These are phyloP conservation scores for Drosophila tropicalis DNA, from an alignment of 1,140 invertebrate species.

Conservation along the genomic window DNA sequence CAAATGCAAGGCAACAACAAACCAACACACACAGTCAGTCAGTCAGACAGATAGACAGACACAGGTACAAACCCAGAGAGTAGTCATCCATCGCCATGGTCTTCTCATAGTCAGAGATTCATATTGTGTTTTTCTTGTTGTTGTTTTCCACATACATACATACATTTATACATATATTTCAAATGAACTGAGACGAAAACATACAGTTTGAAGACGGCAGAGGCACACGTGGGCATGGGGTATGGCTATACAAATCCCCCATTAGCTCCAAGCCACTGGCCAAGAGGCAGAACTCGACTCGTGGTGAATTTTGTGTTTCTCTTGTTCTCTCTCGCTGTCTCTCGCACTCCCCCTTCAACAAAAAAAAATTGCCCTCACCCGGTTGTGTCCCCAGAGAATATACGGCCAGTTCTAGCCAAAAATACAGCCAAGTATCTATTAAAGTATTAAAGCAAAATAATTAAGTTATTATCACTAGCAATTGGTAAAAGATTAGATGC, in stretches of 20 bases:
- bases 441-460: not conserved
- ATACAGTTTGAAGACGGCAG: slow-evolving; percentile 19
- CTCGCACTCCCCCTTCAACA: too few species aligned
- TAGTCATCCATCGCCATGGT: not conserved
- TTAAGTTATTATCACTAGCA: too few species aligned
- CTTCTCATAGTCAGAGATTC: not conserved
- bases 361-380: slow-evolving; percentile 16
- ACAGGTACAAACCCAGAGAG: slow-evolving; percentile 20
- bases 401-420: not conserved
- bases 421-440: not conserved
- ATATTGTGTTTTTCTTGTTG: not conserved
- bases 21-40: slow-evolving; percentile 1
- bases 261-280: slow-evolving; percentile 36
- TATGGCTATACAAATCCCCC: slow-evolving; percentile 22
- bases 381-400: slow-evolving; percentile 7
- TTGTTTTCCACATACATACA: not conserved
- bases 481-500: too few species aligned
- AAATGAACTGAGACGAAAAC: slow-evolving; percentile 8
- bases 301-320: slow-evolving; percentile 1
- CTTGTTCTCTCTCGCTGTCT: not conserved
- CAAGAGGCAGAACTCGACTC: slow-evolving; percentile 17
- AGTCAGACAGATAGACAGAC: slow-evolving; percentile 25
- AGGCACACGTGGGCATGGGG: slow-evolving; percentile 35
- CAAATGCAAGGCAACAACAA: slow-evolving; percentile 25
- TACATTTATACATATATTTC: not conserved